Conservation (phyloP, 2,888 invertebrate species). For the Melinopterus prodromus region DNA sequence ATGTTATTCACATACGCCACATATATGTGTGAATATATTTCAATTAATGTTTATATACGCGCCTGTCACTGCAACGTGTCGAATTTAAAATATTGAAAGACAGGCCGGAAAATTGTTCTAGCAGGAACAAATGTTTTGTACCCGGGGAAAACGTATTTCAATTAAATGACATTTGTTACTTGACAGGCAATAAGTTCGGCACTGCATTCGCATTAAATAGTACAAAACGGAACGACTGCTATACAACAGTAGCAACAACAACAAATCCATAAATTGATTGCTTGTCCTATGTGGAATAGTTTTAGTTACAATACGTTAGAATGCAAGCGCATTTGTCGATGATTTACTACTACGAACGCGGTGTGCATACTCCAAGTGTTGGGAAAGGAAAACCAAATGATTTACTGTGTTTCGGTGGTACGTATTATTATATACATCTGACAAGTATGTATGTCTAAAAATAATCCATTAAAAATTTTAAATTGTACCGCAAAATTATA, state of each 20-base stretch:
- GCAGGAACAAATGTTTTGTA: slow-evolving; percentile 17
- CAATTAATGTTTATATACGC: not conserved
- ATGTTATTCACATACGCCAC: not conserved
- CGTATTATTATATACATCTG: not conserved
- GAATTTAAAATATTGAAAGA: slow-evolving; percentile 19
- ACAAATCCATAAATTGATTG: slow-evolving; percentile 17
- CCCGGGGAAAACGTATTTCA: slow-evolving; percentile 18
- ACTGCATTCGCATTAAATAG: not conserved
- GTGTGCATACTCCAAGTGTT: not conserved
- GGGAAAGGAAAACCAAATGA: not conserved
- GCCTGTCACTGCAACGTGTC: not conserved
- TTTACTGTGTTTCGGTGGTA: not conserved
- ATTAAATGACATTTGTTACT: slow-evolving; percentile 26
- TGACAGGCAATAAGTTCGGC: slow-evolving; percentile 22
- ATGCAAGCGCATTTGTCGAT: not conserved
- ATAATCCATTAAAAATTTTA: not conserved
- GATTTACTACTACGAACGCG: not conserved
- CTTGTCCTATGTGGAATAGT: not conserved
- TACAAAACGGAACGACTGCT: slow-evolving; percentile 4
- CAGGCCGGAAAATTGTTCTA: slow-evolving; percentile 21
- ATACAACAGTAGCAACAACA: slow-evolving; percentile 7
- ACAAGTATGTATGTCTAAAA: not conserved
- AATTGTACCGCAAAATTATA: not conserved
- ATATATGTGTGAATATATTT: not conserved
- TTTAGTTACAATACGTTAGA: slow-evolving; percentile 4